Base-by-base conservation (phyloP, 2,797 vertebrate genomes). In the Scolopax bukidnonensis region DNA sequence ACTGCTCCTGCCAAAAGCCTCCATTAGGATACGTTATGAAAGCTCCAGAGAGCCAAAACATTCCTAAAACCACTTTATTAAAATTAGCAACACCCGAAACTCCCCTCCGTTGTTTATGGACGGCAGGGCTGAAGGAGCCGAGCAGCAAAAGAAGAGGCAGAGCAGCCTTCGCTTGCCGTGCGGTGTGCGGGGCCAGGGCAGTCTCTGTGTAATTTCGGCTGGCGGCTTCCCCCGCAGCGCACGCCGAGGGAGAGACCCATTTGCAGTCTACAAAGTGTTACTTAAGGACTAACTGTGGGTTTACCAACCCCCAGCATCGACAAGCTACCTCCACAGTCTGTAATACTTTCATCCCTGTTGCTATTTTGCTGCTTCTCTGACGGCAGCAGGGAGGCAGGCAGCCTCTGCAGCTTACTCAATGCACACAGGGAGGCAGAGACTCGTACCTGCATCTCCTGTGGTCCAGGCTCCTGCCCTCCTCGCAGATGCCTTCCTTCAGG, bases 1-100 rank as follows among this genome's bases (percentile, higher is more conserved):
- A 53, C 82, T 64, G 56, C 65, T 96, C 82, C 33, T 87, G 79
- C 87, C 95, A 93, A 89, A 80, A 93, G 89, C 84, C 65, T 95
- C 90, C 77, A 71, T 85, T 91, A 93, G 65, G 56, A 1, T 13
- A 50, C 9, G 51, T 87, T 88, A 91, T 84, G 86, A 95, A 95
- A 96, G 90, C 74, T 90, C 45, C 30, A 28, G 56, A 91, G 77
- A 77, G 38, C 33, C 71, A 92, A 93, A 92, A 74, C 86, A 77
- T 57, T 47, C 56, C 74, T 71, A 87, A 95, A 93, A 56, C 83
- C 64, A 64, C 85, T 91, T 84, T 12, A 79, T 84, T 88, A 84
- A 84, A 84, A 87, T 71, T 36, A 82, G 50, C 40, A 87, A 73
- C 77, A 77, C 67, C 28, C 1, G 3, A 94, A 95, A 94, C 93